phyloP scores from a whole-genome alignment of 2,888 invertebrate species.

The Drosophila histrio region DNA sequence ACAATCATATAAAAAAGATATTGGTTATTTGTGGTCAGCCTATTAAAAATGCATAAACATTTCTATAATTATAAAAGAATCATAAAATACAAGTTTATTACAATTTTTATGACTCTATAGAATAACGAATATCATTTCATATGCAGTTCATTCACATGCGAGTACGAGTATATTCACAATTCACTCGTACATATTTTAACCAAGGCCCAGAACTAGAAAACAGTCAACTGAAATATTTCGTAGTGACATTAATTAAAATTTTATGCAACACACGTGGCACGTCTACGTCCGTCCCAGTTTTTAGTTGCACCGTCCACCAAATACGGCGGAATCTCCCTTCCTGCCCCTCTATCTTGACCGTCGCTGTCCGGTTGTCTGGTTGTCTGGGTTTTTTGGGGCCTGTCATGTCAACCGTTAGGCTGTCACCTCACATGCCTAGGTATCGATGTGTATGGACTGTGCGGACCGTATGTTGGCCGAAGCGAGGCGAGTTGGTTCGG shows the following conservation, averaged over 20 bases:
- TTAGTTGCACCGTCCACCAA: slow-evolving; percentile 31
- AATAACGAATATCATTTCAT: slow-evolving; percentile 38
- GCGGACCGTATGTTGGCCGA: slow-evolving; percentile 26
- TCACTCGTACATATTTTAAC: not conserved
- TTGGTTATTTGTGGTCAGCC: slow-evolving; percentile 23
- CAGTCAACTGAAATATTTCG: slow-evolving; percentile 54
- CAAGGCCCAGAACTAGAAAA: slow-evolving; percentile 29
- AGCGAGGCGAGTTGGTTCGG: slow-evolving; percentile 46
- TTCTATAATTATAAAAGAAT: slow-evolving; percentile 31
- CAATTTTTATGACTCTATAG: slow-evolving; percentile 45
- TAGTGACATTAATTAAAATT: slow-evolving; percentile 78
- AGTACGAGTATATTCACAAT: not conserved
- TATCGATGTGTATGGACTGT: slow-evolving; percentile 51
- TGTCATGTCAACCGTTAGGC: slow-evolving; percentile 59
- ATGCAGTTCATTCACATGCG: slow-evolving; percentile 36
- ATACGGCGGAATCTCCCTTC: slow-evolving; percentile 3
- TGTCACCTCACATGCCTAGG: slow-evolving; percentile 2
- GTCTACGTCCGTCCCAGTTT: slow-evolving; percentile 39
- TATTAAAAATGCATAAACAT: slow-evolving; percentile 49
- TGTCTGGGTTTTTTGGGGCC: slow-evolving; percentile 25
- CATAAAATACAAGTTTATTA: slow-evolving; percentile 55
- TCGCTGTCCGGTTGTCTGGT: not conserved
- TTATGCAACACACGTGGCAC: slow-evolving; percentile 64
- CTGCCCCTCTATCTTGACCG: not conserved
- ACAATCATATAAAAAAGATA: not conserved